Conservation (phyloP, 1,140 invertebrate genomes). For the Archivesica marissinica region DNA sequence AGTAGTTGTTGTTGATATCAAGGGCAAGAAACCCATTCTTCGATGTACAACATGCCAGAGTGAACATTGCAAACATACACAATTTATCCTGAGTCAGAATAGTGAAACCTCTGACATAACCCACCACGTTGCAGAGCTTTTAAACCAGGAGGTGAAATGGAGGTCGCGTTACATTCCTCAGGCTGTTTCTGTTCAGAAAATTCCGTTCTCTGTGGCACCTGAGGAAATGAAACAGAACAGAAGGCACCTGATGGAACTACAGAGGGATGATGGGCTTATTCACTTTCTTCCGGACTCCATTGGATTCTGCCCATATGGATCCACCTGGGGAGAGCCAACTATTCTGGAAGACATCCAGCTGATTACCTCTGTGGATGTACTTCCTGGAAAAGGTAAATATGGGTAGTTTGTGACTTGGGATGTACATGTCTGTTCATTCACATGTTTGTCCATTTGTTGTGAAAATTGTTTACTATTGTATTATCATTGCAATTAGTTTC, state of each 20-base stretch:
- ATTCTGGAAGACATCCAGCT: too few relatives aligned
- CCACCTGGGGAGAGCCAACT: too few relatives aligned
- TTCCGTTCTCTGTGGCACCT: neutral
- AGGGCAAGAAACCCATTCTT: neutral
- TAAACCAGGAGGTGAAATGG: neutral
- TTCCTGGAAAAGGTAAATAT: too few relatives aligned
- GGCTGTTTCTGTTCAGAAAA: neutral
- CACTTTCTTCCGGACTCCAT: constrained; percentile 7
- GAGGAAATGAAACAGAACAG: constrained; percentile 5
- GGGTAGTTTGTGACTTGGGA: too few relatives aligned
- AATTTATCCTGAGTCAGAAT: neutral
- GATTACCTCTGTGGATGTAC: too few relatives aligned
- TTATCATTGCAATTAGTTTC: too few relatives aligned
- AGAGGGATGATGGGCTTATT: neutral
- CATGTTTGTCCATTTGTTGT: too few relatives aligned
- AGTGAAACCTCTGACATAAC: neutral
- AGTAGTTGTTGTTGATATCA: neutral
- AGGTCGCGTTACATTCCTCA: neutral
- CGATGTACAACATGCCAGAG: constrained; percentile 1
- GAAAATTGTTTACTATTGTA: too few relatives aligned
- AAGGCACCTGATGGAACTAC: neutral
- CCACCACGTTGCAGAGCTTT: neutral
- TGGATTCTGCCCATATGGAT: too few relatives aligned
- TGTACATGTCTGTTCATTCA: too few relatives aligned
- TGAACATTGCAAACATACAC: neutral